Percentiles rank a stretch among this genome's conserved stretches.
phyloP scores from a whole-genome alignment of 2,888 invertebrate genomes.

The Herminia tarsipennalis region DNA sequence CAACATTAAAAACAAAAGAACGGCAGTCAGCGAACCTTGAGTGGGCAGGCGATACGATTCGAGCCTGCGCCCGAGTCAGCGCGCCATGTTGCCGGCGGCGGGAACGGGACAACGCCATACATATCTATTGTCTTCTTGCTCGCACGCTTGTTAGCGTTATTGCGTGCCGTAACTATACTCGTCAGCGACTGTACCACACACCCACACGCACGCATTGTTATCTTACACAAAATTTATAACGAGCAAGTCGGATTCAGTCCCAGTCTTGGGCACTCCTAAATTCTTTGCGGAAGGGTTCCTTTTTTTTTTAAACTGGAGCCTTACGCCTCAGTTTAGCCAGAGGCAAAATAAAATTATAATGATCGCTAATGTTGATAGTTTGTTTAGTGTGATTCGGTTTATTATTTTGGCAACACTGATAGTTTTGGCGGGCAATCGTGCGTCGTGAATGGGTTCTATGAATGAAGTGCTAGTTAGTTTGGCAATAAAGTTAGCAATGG shows the following conservation, averaged over 20 bases:
- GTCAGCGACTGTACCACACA: constrained; percentile 82
- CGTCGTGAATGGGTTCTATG: constrained; percentile 59
- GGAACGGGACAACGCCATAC: constrained; percentile 66
- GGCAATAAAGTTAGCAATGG: constrained; percentile 43
- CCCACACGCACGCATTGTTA: constrained; percentile 83
- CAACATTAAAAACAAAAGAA: constrained; percentile 86
- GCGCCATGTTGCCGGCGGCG: constrained; percentile 82
- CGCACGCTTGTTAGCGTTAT: constrained; percentile 85
- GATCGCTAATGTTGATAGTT: constrained; percentile 59
- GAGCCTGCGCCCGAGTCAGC: constrained; percentile 88
- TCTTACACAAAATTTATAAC: constrained; percentile 85
- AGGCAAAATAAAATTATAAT: constrained; percentile 74
- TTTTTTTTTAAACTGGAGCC: constrained; percentile 61
- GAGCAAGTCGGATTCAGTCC: constrained; percentile 80
- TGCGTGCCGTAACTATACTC: constrained; percentile 84
- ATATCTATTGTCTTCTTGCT: constrained; percentile 54
- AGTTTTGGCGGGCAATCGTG: constrained; percentile 55
- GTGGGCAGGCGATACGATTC: constrained; percentile 87
- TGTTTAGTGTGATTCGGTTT: constrained; percentile 62
- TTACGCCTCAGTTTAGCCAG: constrained; percentile 61
- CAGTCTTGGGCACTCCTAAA: constrained; percentile 79
- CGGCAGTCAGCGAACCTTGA: constrained; percentile 87
- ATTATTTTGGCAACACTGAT: constrained; percentile 71
- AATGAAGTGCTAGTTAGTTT: constrained; percentile 54
- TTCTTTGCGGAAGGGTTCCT: constrained; percentile 80